phyloP scores from a whole-genome alignment of 1,140 invertebrate genomes.

The Trialeurodes vaporariorum region DNA sequence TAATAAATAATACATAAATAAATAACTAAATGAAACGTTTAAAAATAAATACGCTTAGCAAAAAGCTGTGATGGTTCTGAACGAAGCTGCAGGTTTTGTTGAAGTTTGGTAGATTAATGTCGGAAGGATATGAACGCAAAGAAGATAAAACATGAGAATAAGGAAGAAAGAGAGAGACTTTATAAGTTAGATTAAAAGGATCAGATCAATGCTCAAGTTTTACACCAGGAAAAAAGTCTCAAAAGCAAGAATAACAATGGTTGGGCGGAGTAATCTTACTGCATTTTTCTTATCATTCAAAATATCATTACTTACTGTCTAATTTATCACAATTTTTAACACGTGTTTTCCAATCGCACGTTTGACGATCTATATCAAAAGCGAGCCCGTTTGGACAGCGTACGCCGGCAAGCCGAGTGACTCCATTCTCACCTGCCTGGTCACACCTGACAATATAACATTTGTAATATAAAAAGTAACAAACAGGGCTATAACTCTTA shows the following conservation, averaged over 20 bases:
- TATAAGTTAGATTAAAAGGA: neutral
- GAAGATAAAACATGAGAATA: too few species aligned
- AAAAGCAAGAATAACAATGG: neutral
- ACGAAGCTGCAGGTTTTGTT: too few species aligned
- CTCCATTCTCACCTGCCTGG: conserved; percentile 71
- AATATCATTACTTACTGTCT: conserved; percentile 73
- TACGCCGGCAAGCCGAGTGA: conserved; percentile 71
- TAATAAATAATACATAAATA: too few species aligned
- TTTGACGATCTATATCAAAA: conserved; percentile 89
- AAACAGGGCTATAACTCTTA: neutral
- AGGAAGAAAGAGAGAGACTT: too few species aligned
- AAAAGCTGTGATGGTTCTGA: too few species aligned
- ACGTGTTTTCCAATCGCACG: conserved; percentile 91
- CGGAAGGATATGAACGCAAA: too few species aligned
- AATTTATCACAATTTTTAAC: conserved; percentile 87
- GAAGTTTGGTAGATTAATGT: too few species aligned
- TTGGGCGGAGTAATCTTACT: neutral
- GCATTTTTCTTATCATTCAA: neutral
- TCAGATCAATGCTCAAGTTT: neutral
- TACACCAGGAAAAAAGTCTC: neutral
- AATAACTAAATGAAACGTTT: too few species aligned
- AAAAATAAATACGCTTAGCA: too few species aligned
- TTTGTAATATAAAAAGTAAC: neutral
- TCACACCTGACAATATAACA: conserved; percentile 63
- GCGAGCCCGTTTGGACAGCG: conserved; percentile 79